These are phyloP conservation scores for Bombus turneri DNA, from an alignment of 1,140 invertebrate species.

Conservation along the genomic window DNA sequence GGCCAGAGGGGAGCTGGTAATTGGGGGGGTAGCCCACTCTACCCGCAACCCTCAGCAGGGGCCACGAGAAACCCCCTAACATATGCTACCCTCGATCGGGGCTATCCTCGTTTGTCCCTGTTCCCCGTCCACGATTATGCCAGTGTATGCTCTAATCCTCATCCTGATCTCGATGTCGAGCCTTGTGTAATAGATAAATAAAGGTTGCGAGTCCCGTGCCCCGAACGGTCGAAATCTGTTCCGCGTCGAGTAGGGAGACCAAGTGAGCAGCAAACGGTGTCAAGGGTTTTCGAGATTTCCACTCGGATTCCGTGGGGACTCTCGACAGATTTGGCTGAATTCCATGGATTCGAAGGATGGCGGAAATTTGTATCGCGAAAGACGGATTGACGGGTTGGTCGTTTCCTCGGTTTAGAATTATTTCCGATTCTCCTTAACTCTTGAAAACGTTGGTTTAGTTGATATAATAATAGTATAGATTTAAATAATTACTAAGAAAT, in stretches of 20 bases:
- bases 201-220: slow-evolving; percentile 64
- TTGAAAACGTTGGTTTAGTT: too few species aligned
- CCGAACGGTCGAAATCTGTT: slow-evolving; percentile 46
- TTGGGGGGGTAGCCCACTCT: slow-evolving; percentile 81
- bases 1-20: slow-evolving; percentile 76
- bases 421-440: too few species aligned
- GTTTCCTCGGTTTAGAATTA: too few species aligned
- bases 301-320: not conserved
- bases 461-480: too few species aligned
- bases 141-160: slow-evolving; percentile 70
- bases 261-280: slow-evolving; percentile 50
- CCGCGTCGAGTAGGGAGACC: slow-evolving; percentile 28
- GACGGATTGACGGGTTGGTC: not conserved
- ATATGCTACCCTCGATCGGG: slow-evolving; percentile 76
- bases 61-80: slow-evolving; percentile 74
- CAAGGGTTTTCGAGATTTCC: slow-evolving; percentile 41
- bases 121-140: not conserved
- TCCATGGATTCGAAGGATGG: not conserved
- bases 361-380: not conserved
- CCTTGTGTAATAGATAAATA: slow-evolving; percentile 81
- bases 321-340: not conserved
- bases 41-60: slow-evolving; percentile 73
- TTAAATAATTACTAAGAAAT: too few species aligned
- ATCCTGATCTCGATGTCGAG: slow-evolving; percentile 70
- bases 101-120: too few species aligned